Conservation (phyloP, 2,113 vertebrate genomes). For the Podarcis raffonei region DNA sequence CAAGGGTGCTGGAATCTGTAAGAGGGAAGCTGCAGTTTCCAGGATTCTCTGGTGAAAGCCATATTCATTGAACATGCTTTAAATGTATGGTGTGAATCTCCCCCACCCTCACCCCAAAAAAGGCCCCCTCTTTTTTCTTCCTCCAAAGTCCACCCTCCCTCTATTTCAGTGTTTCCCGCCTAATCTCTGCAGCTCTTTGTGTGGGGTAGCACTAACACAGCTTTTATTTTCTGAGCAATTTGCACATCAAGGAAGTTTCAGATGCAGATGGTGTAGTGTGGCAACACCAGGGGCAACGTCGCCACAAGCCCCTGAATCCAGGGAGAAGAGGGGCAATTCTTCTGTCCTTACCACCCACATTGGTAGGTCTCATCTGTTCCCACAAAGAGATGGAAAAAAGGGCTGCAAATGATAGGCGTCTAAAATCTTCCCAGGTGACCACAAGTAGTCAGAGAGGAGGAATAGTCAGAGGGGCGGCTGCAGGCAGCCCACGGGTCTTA, state of each 20-base stretch:
- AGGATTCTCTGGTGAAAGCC: background rate
- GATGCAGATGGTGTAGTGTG: background rate
- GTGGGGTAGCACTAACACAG: background rate
- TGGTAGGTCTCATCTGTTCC: background rate
- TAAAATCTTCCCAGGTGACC: background rate
- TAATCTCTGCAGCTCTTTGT: background rate
- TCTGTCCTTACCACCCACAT: background rate
- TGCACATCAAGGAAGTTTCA: background rate
- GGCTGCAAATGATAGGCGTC: background rate
- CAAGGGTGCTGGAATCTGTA: too few species aligned
- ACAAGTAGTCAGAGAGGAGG: background rate
- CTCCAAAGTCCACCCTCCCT: background rate
- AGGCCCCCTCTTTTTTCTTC: background rate
- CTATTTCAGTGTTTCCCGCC: background rate
- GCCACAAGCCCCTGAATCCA: background rate
- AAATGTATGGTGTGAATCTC: too few species aligned
- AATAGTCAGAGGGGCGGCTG: background rate
- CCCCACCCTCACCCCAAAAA: too few species aligned
- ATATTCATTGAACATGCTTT: background rate
- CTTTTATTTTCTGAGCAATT: background rate
- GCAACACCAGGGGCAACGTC: background rate
- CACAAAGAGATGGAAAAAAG: background rate
- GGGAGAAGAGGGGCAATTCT: background rate
- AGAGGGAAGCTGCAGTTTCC: too few species aligned
- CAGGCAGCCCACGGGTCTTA: background rate